Conservation (phyloP, 2,888 invertebrate species). For the Lochmaea capreae region DNA sequence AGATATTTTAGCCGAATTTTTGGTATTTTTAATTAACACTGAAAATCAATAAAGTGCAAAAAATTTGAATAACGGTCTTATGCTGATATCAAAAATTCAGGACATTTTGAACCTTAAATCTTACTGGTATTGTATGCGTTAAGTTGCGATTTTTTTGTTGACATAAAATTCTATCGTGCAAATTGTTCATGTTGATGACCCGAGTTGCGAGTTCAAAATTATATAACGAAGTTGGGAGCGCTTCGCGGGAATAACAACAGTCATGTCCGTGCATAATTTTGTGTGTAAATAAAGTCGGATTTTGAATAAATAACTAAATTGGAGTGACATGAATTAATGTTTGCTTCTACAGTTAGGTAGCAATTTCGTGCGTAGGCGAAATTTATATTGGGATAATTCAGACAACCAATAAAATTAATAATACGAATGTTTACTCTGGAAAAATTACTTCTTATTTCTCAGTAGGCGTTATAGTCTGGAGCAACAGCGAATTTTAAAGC, state of each 20-base stretch:
- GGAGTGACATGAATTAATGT: slow-evolving; percentile 30
- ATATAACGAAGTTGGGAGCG: slow-evolving; percentile 22
- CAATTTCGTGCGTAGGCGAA: slow-evolving; percentile 16
- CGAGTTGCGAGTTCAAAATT: slow-evolving; percentile 17
- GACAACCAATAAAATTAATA: too few species aligned
- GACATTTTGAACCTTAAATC: too few species aligned
- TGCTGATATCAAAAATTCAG: too few species aligned
- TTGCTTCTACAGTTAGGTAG: slow-evolving; percentile 17
- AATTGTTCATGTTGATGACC: not conserved
- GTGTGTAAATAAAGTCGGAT: slow-evolving; percentile 36
- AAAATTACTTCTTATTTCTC: too few species aligned
- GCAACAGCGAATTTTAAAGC: too few species aligned
- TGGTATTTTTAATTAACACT: too few species aligned
- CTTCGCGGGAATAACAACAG: slow-evolving; percentile 27
- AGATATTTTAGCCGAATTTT: too few species aligned
- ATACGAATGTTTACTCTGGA: too few species aligned
- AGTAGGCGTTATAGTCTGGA: too few species aligned
- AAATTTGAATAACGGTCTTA: too few species aligned
- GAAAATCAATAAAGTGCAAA: too few species aligned
- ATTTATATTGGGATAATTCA: slow-evolving; percentile 6
- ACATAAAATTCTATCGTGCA: not conserved
- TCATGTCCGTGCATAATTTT: slow-evolving; percentile 41
- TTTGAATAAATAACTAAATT: slow-evolving; percentile 39
- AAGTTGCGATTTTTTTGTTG: not conserved
- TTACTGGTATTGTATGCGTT: too few species aligned